phyloP scores from a whole-genome alignment of 2,113 vertebrate species.

The Vombatus ursinus region DNA sequence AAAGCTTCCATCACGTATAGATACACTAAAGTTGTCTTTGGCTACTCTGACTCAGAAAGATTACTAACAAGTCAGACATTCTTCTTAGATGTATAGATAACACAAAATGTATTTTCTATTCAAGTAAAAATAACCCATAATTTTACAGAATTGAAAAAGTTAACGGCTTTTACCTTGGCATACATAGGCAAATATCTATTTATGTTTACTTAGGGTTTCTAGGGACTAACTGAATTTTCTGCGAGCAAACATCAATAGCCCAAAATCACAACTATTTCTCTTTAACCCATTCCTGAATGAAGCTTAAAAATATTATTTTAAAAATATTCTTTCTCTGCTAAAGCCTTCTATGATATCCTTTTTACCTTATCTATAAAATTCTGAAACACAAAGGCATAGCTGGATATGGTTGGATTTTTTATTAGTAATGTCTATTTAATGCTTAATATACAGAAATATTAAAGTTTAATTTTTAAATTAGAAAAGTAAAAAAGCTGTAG shows the following conservation, averaged over 20 bases:
- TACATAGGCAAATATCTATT: not conserved
- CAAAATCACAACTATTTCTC: not conserved
- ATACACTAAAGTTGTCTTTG: constrained; percentile 16
- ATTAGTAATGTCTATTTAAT: not conserved
- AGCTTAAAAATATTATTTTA: not conserved
- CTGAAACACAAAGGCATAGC: not conserved
- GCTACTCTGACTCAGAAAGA: constrained; percentile 2
- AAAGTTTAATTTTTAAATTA: not conserved
- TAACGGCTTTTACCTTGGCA: not conserved
- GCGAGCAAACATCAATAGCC: constrained; percentile 11
- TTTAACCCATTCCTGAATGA: not conserved
- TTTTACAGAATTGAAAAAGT: constrained; percentile 28
- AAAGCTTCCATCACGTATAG: not conserved
- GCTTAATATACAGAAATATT: not conserved
- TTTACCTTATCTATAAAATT: not conserved
- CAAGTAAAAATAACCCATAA: constrained; percentile 11
- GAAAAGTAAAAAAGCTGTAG: not conserved
- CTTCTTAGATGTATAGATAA: not conserved
- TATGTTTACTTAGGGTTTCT: constrained; percentile 15
- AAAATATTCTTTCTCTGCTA: not conserved
- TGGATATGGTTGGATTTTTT: not conserved
- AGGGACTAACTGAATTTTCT: not conserved
- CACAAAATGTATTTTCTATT: constrained; percentile 3
- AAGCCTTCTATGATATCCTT: not conserved
- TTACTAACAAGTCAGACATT: constrained; percentile 25